Percentiles rank a stretch among this genome's conserved stretches.
phyloP scores from a whole-genome alignment of 2,113 vertebrate species.

The Phylloscopus trochiloides region DNA sequence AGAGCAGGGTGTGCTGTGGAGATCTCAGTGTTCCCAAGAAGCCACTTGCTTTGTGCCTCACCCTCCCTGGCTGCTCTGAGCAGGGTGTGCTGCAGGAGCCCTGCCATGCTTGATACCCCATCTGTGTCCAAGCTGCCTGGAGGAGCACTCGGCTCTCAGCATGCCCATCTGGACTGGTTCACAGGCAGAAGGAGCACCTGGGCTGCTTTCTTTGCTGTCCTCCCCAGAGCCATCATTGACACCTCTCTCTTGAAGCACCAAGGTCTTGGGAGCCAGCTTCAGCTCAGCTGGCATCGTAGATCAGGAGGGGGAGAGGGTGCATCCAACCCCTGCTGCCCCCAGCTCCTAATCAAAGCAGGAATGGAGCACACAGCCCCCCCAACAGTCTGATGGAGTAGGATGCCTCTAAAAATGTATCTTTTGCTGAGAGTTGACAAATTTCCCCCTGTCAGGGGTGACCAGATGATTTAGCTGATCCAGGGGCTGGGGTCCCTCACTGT shows the following conservation, averaged over 20 bases:
- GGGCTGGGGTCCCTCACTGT: neutral
- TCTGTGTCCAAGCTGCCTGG: neutral
- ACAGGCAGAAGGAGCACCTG: neutral
- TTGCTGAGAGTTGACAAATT: neutral
- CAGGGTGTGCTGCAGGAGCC: neutral
- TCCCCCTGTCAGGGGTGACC: neutral
- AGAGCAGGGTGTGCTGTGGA: neutral
- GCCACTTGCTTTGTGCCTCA: neutral
- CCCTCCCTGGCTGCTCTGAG: neutral
- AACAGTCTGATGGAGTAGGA: neutral
- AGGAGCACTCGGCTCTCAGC: neutral
- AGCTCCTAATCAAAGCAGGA: neutral
- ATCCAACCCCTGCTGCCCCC: neutral
- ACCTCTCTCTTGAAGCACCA: neutral
- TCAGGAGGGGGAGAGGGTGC: neutral
- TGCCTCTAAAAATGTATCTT: neutral
- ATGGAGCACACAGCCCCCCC: neutral
- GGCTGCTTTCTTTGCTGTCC: neutral
- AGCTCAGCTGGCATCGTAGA: neutral
- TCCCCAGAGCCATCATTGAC: neutral
- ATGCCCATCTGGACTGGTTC: neutral
- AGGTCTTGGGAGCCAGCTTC: neutral
- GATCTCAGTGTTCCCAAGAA: neutral
- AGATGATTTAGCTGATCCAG: neutral
- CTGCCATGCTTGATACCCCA: neutral